phyloP scores from a whole-genome alignment of 1,140 invertebrate species.

The Aphelinus atriplicis region DNA sequence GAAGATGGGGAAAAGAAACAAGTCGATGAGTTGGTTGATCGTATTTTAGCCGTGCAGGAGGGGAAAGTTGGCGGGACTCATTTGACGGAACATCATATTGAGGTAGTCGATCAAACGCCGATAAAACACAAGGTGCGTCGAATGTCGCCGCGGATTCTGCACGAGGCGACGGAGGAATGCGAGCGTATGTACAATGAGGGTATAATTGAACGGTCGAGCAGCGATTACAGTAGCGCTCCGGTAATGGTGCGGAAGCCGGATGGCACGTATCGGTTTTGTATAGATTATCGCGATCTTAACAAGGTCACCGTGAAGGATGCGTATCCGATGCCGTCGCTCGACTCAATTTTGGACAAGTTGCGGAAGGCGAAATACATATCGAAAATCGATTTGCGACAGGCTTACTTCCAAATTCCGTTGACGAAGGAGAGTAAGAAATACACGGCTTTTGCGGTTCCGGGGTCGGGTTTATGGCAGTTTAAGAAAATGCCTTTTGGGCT shows the following conservation, averaged over 20 bases:
- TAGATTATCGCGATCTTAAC: slow-evolving; percentile 43
- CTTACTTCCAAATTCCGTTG: slow-evolving; percentile 21
- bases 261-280: slow-evolving; percentile 42
- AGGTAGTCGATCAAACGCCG: slow-evolving; percentile 16
- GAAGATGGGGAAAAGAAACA: slow-evolving; percentile 12
- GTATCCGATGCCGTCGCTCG: slow-evolving; percentile 40
- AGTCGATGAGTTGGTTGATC: background rate
- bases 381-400: slow-evolving; percentile 24
- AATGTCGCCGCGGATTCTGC: slow-evolving; percentile 9
- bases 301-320: slow-evolving; percentile 21
- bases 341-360: slow-evolving; percentile 1
- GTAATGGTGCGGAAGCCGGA: slow-evolving; percentile 47
- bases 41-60: too few relatives aligned
- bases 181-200: slow-evolving; percentile 44
- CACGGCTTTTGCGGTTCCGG: too few relatives aligned
- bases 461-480: too few relatives aligned
- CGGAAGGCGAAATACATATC: background rate
- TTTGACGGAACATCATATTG: background rate
- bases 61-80: background rate
- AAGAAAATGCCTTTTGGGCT: too few relatives aligned
- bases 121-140: too few relatives aligned
- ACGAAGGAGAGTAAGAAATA: background rate
- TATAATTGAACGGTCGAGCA: slow-evolving; percentile 49
- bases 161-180: slow-evolving; percentile 9
- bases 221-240: slow-evolving; percentile 48